Percentiles rank a stretch among this genome's conserved stretches.
Conservation (phyloP, 1,140 invertebrate species). For the Drosophila kanapiae region DNA sequence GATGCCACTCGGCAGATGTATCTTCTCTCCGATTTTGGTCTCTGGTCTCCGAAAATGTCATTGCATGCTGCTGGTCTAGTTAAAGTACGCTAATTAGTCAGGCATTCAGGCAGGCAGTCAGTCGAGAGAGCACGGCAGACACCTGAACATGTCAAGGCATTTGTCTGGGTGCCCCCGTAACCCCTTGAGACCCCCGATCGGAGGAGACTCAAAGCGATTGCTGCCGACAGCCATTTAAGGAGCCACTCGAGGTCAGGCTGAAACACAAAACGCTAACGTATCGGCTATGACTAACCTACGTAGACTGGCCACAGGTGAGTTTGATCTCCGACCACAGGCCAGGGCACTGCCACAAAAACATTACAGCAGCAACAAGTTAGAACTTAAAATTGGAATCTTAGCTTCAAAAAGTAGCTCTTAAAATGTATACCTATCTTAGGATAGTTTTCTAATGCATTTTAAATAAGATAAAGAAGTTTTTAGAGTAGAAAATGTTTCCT, state of each 20-base stretch:
- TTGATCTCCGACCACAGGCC: conserved; percentile 11
- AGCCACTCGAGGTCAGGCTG: conserved; percentile 58
- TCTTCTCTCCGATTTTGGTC: conserved; percentile 6
- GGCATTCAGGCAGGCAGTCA: conserved; percentile 5
- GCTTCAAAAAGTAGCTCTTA: not conserved
- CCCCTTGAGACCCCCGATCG: conserved; percentile 7
- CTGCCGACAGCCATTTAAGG: conserved; percentile 65
- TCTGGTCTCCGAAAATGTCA: conserved; percentile 62
- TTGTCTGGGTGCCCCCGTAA: conserved; percentile 39
- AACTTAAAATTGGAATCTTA: not conserved
- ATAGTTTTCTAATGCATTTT: not conserved
- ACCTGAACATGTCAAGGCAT: conserved; percentile 81
- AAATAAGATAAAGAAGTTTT: not conserved
- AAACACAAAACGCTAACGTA: conserved; percentile 22
- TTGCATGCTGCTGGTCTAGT: conserved; percentile 31
- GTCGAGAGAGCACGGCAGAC: conserved; percentile 35
- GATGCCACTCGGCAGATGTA: conserved; percentile 32
- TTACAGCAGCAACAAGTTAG: not conserved
- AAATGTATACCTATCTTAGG: not conserved
- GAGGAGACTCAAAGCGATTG: conserved; percentile 58
- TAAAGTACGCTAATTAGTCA: conserved; percentile 73
- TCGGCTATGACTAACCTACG: conserved; percentile 50
- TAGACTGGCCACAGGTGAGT: conserved; percentile 52
- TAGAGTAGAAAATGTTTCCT: too few species aligned
- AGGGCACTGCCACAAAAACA: conserved; percentile 3